These are phyloP conservation scores for Drosophila colorata DNA, from an alignment of 2,888 invertebrate species.

Conservation along the genomic window DNA sequence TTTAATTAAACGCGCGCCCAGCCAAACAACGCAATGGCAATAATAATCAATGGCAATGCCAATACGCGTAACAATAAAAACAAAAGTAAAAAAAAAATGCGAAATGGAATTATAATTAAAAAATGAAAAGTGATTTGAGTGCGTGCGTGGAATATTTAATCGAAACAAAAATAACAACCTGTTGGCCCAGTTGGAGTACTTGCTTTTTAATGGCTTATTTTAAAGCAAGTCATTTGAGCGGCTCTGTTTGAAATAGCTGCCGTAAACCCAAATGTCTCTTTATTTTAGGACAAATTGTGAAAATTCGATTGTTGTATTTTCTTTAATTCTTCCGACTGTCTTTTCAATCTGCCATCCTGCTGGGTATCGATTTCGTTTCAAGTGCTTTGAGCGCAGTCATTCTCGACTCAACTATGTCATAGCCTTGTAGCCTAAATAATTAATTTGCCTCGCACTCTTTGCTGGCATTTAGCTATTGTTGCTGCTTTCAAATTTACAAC, in stretches of 20 bases:
- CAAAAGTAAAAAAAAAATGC: slow-evolving; percentile 5
- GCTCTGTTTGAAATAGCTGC: too few relatives aligned
- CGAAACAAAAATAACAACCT: slow-evolving; percentile 47
- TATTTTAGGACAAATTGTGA: neutral
- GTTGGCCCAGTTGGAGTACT: slow-evolving; percentile 40
- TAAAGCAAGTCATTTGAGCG: neutral
- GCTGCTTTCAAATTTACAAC: slow-evolving; percentile 29
- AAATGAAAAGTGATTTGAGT: slow-evolving; percentile 64
- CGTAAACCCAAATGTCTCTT: neutral
- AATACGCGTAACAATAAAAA: slow-evolving; percentile 30
- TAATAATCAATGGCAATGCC: slow-evolving; percentile 62
- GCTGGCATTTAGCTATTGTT: slow-evolving; percentile 26
- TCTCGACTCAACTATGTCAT: slow-evolving; percentile 7
- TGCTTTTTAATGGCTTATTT: slow-evolving; percentile 15
- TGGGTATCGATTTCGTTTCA: slow-evolving; percentile 7
- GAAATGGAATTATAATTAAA: slow-evolving; percentile 64
- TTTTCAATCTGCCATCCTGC: neutral
- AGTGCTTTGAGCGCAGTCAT: neutral
- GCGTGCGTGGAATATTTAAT: slow-evolving; percentile 63
- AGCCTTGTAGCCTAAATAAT: slow-evolving; percentile 51
- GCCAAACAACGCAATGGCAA: slow-evolving; percentile 36
- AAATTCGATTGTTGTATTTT: neutral
- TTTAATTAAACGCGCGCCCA: slow-evolving; percentile 70
- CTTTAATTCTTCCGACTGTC: neutral
- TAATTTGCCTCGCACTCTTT: slow-evolving; percentile 37